phyloP scores from a whole-genome alignment of 1,140 invertebrate genomes.

The Trachymyrmex septentrionalis region DNA sequence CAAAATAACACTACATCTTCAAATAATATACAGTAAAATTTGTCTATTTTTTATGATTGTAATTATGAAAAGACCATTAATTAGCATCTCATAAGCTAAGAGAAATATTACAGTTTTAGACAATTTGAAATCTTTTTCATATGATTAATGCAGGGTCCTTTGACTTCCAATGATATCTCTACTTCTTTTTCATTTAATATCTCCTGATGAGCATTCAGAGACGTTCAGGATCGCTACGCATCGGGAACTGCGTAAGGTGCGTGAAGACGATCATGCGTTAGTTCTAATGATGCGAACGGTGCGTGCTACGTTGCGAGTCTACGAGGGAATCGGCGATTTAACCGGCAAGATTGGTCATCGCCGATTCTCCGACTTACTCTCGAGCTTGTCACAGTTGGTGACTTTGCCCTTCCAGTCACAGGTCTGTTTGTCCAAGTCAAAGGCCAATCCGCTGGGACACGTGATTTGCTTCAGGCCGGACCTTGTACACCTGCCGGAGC shows the following conservation, averaged over 20 bases:
- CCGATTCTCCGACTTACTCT: conserved; percentile 94
- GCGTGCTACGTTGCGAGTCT: conserved; percentile 86
- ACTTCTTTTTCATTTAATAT: neutral
- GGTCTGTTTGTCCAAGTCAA: conserved; percentile 98
- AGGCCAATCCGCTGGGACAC: conserved; percentile 97
- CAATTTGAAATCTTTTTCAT: too few species aligned
- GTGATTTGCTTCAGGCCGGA: conserved; percentile 97
- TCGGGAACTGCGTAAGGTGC: conserved; percentile 45
- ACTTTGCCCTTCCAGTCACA: conserved; percentile 99
- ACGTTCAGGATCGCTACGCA: conserved; percentile 29
- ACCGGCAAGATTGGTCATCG: conserved; percentile 6
- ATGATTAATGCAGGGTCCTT: neutral
- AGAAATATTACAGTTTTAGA: too few species aligned
- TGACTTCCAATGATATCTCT: neutral
- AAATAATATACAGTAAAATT: too few species aligned
- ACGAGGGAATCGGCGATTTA: conserved; percentile 73
- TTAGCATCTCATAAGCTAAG: too few species aligned
- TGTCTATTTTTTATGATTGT: too few species aligned
- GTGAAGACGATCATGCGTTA: conserved; percentile 74
- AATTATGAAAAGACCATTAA: too few species aligned
- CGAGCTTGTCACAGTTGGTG: conserved; percentile 97
- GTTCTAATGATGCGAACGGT: conserved; percentile 74
- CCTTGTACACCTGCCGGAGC: conserved; percentile 93
- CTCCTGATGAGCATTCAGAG: conserved; percentile 3
- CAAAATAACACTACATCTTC: too few species aligned